Evolutionary conservation across 2,888 invertebrate species (phyloP), one percentile per base, ranked within the genome.

Genomic region (Clistopyga incitator): DNA sequence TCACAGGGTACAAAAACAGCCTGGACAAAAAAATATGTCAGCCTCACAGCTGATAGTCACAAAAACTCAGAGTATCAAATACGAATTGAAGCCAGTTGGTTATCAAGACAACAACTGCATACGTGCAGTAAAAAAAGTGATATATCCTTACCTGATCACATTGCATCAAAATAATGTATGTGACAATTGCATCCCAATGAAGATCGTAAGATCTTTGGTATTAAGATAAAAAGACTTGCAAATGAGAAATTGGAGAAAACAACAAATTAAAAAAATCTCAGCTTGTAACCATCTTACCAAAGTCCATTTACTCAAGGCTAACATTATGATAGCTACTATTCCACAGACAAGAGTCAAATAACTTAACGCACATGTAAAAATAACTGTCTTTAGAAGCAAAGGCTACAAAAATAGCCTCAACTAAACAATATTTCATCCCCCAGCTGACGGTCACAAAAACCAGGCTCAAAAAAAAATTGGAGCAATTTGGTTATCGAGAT

Each of bases 121-220:
- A 15, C 20, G 18, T 2, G 18, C 18, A 8, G 3, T 13, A 0
- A 45, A 45, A 45, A 52, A 52, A 18, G 18, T 52, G 18, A 11
- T 6, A 52, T 18, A 52, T 10, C 54, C 80, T 61, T 52, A 80
- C 80, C 80, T 70, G 68, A 23, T 25, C 52, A 68, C 80, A 80
- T 80, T 70, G 75, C 50, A 75, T 42, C 10, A 4, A 20, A 15
- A 6, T 18, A 54, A 52, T 23, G 6, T 11, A 23, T 13, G 6
- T 54, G 45, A 59, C 20, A 34, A 47, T 50, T 0, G 34, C 34
- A 15, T 56, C 38, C 6, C 18, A 34, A 45, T 54, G 34, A 42
- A 29, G 45, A 70, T 64, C 52, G 50, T 29, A 23, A 76, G 45
- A 56, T 70, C 34, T 25, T 3, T 8, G 34, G 34, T 34, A 34